Base-by-base conservation (phyloP, 2,888 invertebrate species). In the Chrysolina americana region DNA sequence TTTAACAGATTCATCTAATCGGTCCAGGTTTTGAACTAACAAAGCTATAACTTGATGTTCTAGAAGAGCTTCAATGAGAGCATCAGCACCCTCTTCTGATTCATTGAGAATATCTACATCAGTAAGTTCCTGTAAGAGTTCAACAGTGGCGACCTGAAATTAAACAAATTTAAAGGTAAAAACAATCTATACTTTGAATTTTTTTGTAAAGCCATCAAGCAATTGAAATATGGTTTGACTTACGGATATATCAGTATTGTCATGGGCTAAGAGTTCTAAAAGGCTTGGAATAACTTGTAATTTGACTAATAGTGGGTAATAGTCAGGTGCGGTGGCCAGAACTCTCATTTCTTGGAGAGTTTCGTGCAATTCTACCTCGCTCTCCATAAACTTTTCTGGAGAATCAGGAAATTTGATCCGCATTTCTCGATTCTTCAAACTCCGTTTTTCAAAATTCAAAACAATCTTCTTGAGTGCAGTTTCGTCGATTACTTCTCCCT, bases 311-410 rank as follows among this genome's bases (percentile, higher is more conserved):
- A 97, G 87, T 0, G 96, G 95, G 89, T 99, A 99, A 74, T 98
- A 92, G 86, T 99, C 98, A 0, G 99, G 98, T 48, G 96, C 96
- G 6, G 98, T 98, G 0, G 99, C 97, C 44, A 99, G 91, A 4
- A 94, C 95, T 89, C 99, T 96, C 87, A 99, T 91, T 86, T 98
- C 97, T 90, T 97, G 93, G 69, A 95, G 90, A 62, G 92, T 91
- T 85, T 94, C 94, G 84, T 95, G 94, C 23, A 88, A 77, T 80
- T 88, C 88, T 28, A 99, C 90, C 89, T 99, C 99, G 74, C 98
- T 98, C 82, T 99, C 95, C 94, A 99, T 98, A 87, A 99, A 99
- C 91, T 98, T 98, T 87, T 98, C 97, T 9, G 98, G 97, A 83
- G 94, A 94, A 86, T 98, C 99, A 0, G 98, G 96, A 88, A 97